Base-by-base conservation (phyloP, 2,797 vertebrate genomes). In the Chloroceryle amazona region DNA sequence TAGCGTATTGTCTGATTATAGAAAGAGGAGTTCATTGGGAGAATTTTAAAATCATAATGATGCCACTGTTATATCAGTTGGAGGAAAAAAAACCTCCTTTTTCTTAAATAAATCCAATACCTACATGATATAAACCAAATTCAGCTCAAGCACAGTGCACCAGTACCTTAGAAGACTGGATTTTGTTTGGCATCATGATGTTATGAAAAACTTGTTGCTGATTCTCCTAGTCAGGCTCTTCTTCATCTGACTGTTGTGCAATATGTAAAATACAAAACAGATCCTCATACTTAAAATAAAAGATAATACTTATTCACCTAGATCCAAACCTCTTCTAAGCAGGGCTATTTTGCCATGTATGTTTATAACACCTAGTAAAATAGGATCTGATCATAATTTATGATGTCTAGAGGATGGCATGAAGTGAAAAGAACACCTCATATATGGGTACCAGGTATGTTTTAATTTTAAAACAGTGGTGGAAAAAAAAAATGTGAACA, bases 401-500 rank as follows among this genome's bases (percentile, higher is more conserved):
- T 70, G 26, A 26, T 51, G 23, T 16, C 66, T 47, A 18, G 6
- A 70, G 15, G 19, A 46, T 7, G 49, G 22, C 4, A 6, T 70
- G 46, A 79, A 68, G 35, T 62, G 37, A 78, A 60, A 85, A 70
- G 12, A 84, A 29, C 49, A 61, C 5, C 18, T 79, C 18, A 31
- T 52, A 78, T 67, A 54, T 51, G 14, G 1, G 1, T 57, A 44
- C 4, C 2, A 12, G 23, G 4, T 35, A 41, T 35, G 25, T 20
- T 91, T 86, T 49, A 25, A 47, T 85, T 92, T 71, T 37, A 19
- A 86, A 81, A 84, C 13, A 52, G 31, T 31, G 31, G 52, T 33
- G 31, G 25, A 42, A 15, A 1, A 52, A 81, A 51, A 21, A 8
- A 47, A 67, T 5, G 31, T 72, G 15, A 46, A 51, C 4, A 5